Conservation (phyloP, 2,113 vertebrate genomes). For the Malurus alboscapulatus region DNA sequence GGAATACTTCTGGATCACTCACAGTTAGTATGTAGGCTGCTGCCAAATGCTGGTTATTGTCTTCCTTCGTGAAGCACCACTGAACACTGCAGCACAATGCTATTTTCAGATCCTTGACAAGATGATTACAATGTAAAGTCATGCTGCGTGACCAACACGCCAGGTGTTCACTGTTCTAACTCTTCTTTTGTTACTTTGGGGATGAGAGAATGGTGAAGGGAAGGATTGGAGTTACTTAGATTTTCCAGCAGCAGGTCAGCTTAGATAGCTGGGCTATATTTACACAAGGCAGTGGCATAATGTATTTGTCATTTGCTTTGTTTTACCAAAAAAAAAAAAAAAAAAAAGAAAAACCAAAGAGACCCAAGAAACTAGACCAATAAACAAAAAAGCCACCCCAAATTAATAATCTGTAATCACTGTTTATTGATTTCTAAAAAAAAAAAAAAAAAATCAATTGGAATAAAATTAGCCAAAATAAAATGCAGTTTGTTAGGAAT, state of each 20-base stretch:
- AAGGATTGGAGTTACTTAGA: conserved; percentile 12
- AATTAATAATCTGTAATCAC: too few relatives aligned
- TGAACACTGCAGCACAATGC: conserved; percentile 29
- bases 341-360: too few relatives aligned
- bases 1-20: conserved; percentile 40
- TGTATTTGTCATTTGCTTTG: neutral
- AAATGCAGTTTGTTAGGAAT: neutral
- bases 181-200: conserved; percentile 58
- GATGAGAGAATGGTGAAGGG: conserved; percentile 31
- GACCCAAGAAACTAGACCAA: too few relatives aligned
- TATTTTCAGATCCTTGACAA: conserved; percentile 69
- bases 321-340: neutral
- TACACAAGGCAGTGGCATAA: neutral
- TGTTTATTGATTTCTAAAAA: too few relatives aligned
- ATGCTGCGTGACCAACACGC: conserved; percentile 66
- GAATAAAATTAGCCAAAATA: conserved; percentile 6
- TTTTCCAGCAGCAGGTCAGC: conserved; percentile 47
- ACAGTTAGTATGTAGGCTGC: conserved; percentile 54
- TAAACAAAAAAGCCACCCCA: too few relatives aligned
- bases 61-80: conserved; percentile 62
- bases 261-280: conserved; percentile 31
- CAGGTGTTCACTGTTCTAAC: conserved; percentile 70
- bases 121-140: conserved; percentile 73
- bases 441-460: neutral
- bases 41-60: conserved; percentile 67